A percentile compares a stretch with the other conserved stretches of the same genome.
Conservation (phyloP, 1,140 invertebrate genomes). For the Helicorthomorpha holstii region DNA sequence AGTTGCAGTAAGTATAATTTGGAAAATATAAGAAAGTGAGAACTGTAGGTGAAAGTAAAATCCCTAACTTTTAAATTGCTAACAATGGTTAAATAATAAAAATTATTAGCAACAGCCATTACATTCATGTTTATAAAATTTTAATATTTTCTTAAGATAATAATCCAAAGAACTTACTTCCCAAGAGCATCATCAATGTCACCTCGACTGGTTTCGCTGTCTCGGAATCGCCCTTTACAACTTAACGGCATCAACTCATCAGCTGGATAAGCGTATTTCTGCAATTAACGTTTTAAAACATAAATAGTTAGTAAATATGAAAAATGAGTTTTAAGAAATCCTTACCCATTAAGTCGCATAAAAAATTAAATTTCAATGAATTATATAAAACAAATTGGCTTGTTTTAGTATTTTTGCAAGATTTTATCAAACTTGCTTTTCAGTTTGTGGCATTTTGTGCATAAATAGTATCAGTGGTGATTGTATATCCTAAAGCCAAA, state of each 20-base stretch:
- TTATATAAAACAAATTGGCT: neutral
- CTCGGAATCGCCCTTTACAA: conserved; percentile 78
- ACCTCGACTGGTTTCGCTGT: conserved; percentile 67
- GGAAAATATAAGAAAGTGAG: too few relatives aligned
- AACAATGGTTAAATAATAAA: too few relatives aligned
- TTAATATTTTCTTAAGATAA: too few relatives aligned
- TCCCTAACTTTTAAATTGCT: too few relatives aligned
- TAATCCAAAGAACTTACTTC: conserved; percentile 69
- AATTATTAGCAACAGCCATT: too few relatives aligned
- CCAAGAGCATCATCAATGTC: conserved; percentile 91
- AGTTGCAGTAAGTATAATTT: too few relatives aligned
- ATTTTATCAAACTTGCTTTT: neutral
- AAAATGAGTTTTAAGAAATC: neutral
- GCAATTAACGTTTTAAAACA: neutral
- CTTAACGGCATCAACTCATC: conserved; percentile 96
- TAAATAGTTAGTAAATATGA: neutral
- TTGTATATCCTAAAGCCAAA: too few relatives aligned
- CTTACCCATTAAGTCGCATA: neutral
- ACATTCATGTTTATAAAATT: too few relatives aligned
- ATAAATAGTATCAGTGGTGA: too few relatives aligned
- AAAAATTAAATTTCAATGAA: neutral
- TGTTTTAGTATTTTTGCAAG: neutral
- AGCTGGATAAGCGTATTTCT: conserved; percentile 87
- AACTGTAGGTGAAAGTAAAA: too few relatives aligned
- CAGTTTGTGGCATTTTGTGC: too few relatives aligned